Conservation (phyloP, 2,797 vertebrate species). For the Lacerta agilis region DNA sequence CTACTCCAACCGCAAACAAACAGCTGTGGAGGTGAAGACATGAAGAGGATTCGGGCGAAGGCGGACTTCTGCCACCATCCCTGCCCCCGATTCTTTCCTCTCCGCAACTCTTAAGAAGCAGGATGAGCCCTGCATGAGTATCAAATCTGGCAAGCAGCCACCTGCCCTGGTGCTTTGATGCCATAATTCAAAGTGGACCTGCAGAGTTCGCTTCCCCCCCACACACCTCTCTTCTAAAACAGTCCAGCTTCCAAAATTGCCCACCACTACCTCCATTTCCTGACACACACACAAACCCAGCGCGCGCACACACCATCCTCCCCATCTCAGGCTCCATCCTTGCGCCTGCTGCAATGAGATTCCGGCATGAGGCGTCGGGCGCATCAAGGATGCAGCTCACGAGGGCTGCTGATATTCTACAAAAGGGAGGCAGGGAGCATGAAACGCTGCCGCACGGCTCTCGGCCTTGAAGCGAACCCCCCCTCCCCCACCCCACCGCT, state of each 20-base stretch:
- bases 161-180: neutral
- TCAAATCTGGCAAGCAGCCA: neutral
- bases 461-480: neutral
- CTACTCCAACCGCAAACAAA: neutral
- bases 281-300: neutral
- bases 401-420: neutral
- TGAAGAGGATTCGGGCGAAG: neutral
- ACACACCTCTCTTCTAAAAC: no score
- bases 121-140: neutral
- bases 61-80: neutral
- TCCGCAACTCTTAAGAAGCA: neutral
- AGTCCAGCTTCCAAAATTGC: neutral
- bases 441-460: neutral
- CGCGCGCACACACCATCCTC: no score
- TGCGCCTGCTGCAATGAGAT: neutral
- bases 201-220: neutral
- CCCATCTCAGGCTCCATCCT: neutral
- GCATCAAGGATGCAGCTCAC: slow-evolving; percentile 28
- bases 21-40: neutral
- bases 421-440: slow-evolving; percentile 7
- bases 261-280: neutral
- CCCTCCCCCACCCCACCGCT: neutral
- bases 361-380: neutral
- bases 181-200: neutral
- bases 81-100: no score